Evolutionary conservation across 2,888 invertebrate genomes (phyloP).

Genomic region (Perizoma flavofasciatum): DNA sequence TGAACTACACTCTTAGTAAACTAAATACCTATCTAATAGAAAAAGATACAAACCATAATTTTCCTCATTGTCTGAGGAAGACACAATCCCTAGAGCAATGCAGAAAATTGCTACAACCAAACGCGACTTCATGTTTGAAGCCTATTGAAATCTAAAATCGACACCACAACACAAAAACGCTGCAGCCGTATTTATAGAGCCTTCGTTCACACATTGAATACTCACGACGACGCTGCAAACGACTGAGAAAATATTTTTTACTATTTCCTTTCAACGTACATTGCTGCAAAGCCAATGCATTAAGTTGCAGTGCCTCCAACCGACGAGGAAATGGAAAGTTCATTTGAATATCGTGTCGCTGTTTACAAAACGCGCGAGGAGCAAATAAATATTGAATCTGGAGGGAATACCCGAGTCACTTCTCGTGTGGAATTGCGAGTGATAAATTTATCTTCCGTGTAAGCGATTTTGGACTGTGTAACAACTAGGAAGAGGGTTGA

Average conservation of each 20-base stretch:
- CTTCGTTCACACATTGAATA: slow-evolving; percentile 40
- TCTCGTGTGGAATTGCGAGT: slow-evolving; percentile 61
- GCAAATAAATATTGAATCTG: slow-evolving; percentile 58
- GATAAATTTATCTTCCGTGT: slow-evolving; percentile 42
- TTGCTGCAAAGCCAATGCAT: slow-evolving; percentile 38
- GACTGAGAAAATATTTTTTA: slow-evolving; percentile 27
- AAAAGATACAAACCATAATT: slow-evolving; percentile 30
- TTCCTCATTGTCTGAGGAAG: slow-evolving; percentile 31
- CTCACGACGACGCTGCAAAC: slow-evolving; percentile 30
- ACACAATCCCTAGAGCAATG: slow-evolving; percentile 37
- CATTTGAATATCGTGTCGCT: slow-evolving; percentile 30
- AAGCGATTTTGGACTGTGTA: slow-evolving; percentile 29
- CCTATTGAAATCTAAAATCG: slow-evolving; percentile 45
- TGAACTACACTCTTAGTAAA: too few relatives aligned
- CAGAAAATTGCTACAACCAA: slow-evolving; percentile 48
- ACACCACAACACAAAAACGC: slow-evolving; percentile 35
- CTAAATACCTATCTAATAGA: background rate
- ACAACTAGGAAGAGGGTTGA: background rate
- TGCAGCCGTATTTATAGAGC: slow-evolving; percentile 53
- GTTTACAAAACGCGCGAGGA: slow-evolving; percentile 35
- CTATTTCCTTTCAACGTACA: slow-evolving; percentile 38
- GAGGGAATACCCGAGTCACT: slow-evolving; percentile 71
- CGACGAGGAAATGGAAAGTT: slow-evolving; percentile 33
- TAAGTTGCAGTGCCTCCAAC: slow-evolving; percentile 26
- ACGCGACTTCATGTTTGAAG: slow-evolving; percentile 55